phyloP scores from a whole-genome alignment of 2,797 vertebrate genomes.

The Pangasius djambal region DNA sequence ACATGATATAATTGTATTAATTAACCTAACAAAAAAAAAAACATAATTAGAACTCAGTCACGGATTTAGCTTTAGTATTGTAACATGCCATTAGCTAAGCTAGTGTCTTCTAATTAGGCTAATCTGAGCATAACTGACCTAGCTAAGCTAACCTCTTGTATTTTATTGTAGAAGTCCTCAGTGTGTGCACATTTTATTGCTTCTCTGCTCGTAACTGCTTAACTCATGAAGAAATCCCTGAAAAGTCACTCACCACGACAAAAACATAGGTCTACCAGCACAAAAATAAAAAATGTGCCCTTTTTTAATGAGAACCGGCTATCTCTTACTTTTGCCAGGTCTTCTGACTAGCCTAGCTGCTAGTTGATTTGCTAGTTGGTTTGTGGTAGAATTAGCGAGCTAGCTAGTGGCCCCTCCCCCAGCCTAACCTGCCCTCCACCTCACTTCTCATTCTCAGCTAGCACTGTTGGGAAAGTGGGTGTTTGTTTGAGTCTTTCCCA shows the following conservation, averaged over 20 bases:
- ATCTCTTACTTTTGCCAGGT: background rate
- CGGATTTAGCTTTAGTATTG: background rate
- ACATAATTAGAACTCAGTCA: background rate
- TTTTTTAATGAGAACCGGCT: too few species aligned
- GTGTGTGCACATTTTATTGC: too few species aligned
- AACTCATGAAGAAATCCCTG: background rate
- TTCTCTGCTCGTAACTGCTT: too few species aligned
- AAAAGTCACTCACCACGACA: background rate
- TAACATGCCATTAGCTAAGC: too few species aligned
- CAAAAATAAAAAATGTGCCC: too few species aligned
- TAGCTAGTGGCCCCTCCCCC: background rate
- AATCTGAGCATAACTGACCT: background rate
- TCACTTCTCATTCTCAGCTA: conserved; percentile 6
- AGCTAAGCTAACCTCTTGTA: background rate
- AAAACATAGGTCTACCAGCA: background rate
- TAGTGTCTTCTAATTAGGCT: background rate
- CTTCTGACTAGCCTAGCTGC: background rate
- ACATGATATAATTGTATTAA: background rate
- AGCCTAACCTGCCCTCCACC: background rate
- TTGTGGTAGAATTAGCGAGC: conserved; percentile 6
- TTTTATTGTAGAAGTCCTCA: background rate
- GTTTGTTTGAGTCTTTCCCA: conserved; percentile 48
- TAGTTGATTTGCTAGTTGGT: background rate
- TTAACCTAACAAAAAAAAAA: background rate
- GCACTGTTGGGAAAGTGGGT: conserved; percentile 41